phyloP scores from a whole-genome alignment of 2,888 invertebrate genomes.

The Nephrotoma guestfalica region DNA sequence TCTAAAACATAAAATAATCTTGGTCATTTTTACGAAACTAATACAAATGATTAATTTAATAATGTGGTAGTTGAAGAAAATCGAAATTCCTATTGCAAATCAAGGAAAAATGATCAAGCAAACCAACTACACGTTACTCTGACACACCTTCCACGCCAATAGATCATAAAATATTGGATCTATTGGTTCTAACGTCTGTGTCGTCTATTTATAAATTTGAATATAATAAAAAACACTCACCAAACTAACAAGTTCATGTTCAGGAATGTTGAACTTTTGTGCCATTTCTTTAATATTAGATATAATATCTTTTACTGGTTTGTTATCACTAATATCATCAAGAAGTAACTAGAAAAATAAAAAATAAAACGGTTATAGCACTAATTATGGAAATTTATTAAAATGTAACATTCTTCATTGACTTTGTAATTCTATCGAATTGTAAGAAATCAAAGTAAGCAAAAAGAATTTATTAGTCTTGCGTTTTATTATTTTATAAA shows the following conservation, averaged over 20 bases:
- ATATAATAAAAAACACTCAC: constrained; percentile 35
- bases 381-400: constrained; percentile 10
- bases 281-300: constrained; percentile 77
- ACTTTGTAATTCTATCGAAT: constrained; percentile 7
- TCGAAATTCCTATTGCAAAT: not conserved
- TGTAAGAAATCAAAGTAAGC: constrained; percentile 11
- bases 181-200: not conserved
- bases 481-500: constrained; percentile 8
- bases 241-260: constrained; percentile 78
- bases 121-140: not conserved
- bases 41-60: not conserved
- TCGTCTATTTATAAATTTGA: not conserved
- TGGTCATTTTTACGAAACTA: not conserved
- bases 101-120: not conserved
- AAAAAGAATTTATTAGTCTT: constrained; percentile 11
- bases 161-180: not conserved
- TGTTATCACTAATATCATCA: constrained; percentile 76
- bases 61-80: not conserved
- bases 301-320: constrained; percentile 73
- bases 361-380: constrained; percentile 12
- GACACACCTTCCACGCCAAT: not conserved
- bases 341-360: constrained; percentile 45
- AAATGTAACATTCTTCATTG: constrained; percentile 10
- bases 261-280: constrained; percentile 65
- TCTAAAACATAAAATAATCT: constrained; percentile 34